Conservation (phyloP, 2,797 vertebrate species). For the Tapirus indicus region DNA sequence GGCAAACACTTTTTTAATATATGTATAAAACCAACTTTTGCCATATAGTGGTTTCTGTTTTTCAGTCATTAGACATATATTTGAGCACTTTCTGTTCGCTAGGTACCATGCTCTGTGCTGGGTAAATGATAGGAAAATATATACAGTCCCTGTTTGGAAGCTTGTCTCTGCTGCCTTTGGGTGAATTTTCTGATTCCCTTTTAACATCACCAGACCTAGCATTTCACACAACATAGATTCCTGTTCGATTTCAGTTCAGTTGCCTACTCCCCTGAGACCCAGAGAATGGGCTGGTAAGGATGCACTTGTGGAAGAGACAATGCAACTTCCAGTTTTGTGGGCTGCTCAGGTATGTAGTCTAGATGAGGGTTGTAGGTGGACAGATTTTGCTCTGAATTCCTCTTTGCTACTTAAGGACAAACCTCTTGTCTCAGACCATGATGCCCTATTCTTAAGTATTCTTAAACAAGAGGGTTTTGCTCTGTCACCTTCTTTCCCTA, state of each 20-base stretch:
- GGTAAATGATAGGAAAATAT: constrained; percentile 4
- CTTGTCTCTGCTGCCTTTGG: constrained; percentile 14
- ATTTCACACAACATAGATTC: not conserved
- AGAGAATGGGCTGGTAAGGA: constrained; percentile 24
- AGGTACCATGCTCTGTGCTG: not conserved
- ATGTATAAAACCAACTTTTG: not conserved
- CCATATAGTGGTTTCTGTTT: not conserved
- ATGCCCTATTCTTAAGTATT: not conserved
- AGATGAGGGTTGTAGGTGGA: not conserved
- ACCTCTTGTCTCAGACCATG: not conserved
- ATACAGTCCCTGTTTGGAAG: not conserved
- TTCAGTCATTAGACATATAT: not conserved
- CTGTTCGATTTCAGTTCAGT: constrained; percentile 37
- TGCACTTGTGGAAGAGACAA: not conserved
- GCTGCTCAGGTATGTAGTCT: not conserved
- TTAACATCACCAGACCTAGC: not conserved
- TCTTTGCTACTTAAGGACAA: constrained; percentile 34
- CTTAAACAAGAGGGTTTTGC: constrained; percentile 2
- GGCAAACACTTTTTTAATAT: not conserved
- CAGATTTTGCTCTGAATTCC: constrained; percentile 36
- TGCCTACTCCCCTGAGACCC: not conserved
- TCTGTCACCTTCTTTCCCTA: not conserved
- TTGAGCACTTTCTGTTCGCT: not conserved
- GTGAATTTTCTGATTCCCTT: constrained; percentile 27
- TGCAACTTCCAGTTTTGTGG: not conserved